A percentile compares a stretch with the other conserved stretches of the same genome.
phyloP scores from a whole-genome alignment of 2,113 vertebrate genomes.

The Muntiacus reevesi region DNA sequence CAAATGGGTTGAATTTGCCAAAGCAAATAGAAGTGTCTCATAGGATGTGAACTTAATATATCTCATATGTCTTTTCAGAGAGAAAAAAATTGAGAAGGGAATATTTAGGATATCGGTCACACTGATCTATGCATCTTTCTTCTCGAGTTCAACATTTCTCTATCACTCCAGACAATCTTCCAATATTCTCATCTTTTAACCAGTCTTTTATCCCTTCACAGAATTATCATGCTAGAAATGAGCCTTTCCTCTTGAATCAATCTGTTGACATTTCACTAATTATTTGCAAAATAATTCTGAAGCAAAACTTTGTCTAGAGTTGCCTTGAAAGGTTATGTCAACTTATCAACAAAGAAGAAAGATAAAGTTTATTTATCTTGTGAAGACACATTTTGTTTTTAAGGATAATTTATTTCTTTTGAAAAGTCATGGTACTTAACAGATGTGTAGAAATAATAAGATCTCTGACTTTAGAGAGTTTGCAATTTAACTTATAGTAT shows the following conservation, averaged over 20 bases:
- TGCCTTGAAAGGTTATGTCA: conserved; percentile 3
- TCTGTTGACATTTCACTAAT: conserved; percentile 29
- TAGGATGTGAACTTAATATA: background rate
- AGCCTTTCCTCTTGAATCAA: background rate
- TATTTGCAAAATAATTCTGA: background rate
- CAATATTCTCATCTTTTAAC: background rate
- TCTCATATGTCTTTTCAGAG: background rate
- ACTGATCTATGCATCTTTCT: background rate
- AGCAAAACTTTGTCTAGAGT: background rate
- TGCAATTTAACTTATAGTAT: background rate
- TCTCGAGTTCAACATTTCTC: background rate
- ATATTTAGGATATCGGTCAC: background rate
- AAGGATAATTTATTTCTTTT: background rate
- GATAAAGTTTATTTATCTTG: background rate
- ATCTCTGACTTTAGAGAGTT: background rate
- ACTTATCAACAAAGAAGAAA: background rate
- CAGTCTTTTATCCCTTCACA: background rate
- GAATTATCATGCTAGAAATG: background rate
- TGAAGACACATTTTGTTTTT: background rate
- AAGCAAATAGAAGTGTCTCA: background rate
- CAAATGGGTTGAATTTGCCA: background rate
- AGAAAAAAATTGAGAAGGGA: background rate
- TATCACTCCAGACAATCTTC: background rate
- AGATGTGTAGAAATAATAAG: background rate
- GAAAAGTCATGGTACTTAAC: background rate